These are phyloP conservation scores for Drosophila kuntzei DNA, from an alignment of 2,888 invertebrate genomes.

Conservation along the genomic window DNA sequence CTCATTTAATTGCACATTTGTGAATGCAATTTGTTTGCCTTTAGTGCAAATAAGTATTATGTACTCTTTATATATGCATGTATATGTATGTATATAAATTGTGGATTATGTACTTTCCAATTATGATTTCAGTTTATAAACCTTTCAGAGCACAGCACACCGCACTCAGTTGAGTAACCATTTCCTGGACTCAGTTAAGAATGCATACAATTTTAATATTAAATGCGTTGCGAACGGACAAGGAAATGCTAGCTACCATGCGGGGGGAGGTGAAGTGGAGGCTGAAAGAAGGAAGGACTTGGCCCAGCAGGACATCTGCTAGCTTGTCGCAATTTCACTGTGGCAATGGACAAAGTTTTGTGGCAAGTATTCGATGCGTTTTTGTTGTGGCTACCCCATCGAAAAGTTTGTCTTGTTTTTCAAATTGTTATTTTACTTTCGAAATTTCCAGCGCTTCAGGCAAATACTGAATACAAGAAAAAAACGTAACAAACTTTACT, in stretches of 20 bases:
- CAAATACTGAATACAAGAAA: conserved; percentile 55
- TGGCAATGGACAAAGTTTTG: conserved; percentile 70
- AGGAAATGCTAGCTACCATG: conserved; percentile 19
- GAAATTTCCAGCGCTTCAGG: conserved; percentile 65
- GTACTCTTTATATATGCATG: conserved; percentile 8
- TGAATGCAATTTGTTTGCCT: conserved; percentile 59
- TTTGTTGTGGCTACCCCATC: conserved; percentile 17
- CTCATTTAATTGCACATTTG: conserved; percentile 81
- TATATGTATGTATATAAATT: conserved; percentile 3
- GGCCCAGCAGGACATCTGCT: conserved; percentile 61
- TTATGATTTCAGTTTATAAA: conserved; percentile 71
- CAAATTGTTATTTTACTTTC: conserved; percentile 77
- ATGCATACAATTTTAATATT: conserved; percentile 79
- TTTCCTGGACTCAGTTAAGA: conserved; percentile 59
- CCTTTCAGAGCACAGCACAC: conserved; percentile 29
- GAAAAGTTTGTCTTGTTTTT: conserved; percentile 68
- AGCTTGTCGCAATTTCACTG: conserved; percentile 56
- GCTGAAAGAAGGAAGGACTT: background rate
- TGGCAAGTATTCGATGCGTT: conserved; percentile 61
- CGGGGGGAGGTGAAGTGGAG: background rate
- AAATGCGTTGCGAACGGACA: conserved; percentile 59
- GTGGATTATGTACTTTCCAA: conserved; percentile 61
- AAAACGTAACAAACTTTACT: conserved; percentile 44
- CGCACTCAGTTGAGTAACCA: conserved; percentile 15
- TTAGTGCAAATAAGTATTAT: conserved; percentile 46